phyloP scores from a whole-genome alignment of 2,113 vertebrate species.

The Heterochromis multidens region DNA sequence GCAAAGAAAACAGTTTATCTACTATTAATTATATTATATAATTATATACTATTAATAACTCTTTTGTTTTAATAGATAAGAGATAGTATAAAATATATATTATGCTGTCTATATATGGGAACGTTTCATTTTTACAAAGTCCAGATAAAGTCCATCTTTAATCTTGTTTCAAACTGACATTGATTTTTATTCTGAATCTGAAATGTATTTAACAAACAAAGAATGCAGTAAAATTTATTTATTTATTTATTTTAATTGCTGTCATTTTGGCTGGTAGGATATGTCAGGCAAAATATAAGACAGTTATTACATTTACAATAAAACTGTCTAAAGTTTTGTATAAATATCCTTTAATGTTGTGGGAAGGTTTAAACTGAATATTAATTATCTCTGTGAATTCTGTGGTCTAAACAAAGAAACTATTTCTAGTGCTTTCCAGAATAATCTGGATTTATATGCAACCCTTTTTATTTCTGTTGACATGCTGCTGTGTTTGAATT shows the following conservation, averaged over 20 bases:
- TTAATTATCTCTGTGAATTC: not conserved
- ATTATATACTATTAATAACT: not conserved
- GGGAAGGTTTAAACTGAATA: not conserved
- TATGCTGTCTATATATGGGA: too few species aligned
- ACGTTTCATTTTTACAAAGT: too few species aligned
- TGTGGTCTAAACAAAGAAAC: not conserved
- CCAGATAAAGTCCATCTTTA: not conserved
- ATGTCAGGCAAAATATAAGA: too few species aligned
- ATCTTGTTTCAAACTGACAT: not conserved
- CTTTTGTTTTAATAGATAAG: not conserved
- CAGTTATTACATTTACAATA: too few species aligned
- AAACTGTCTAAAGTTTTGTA: too few species aligned
- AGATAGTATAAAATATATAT: rapidly evolving
- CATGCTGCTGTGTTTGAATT: too few species aligned
- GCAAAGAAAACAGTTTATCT: too few species aligned
- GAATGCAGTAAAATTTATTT: too few species aligned
- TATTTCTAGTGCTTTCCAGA: not conserved
- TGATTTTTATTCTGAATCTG: not conserved
- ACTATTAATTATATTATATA: too few species aligned
- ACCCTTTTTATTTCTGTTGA: not conserved
- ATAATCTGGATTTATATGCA: not conserved
- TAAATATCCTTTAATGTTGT: too few species aligned
- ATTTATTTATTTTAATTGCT: not conserved
- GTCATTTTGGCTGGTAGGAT: rapidly evolving
- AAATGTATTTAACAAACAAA: too few species aligned